A percentile compares a stretch with the other conserved stretches of the same genome.
Conservation (phyloP, 2,797 vertebrate genomes). For the Novumbra hubbsi region DNA sequence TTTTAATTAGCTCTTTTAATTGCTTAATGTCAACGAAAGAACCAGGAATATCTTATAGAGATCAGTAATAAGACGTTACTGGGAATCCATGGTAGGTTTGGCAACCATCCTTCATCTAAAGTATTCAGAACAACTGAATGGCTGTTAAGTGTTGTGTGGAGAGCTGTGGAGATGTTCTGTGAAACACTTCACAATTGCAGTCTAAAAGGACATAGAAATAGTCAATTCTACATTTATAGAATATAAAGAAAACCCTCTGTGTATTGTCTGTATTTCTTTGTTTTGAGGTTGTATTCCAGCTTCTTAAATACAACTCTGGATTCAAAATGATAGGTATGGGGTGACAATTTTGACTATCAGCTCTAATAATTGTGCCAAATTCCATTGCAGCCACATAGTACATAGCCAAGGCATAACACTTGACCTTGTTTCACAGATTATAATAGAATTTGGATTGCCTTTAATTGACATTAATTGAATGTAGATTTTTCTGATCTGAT, state of each 20-base stretch:
- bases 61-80: conserved; percentile 8
- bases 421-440: no score
- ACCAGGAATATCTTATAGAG: conserved; percentile 17
- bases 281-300: background rate
- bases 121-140: conserved; percentile 11
- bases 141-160: background rate
- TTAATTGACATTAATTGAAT: no score
- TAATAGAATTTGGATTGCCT: no score
- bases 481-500: no score
- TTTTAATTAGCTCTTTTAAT: conserved; percentile 43
- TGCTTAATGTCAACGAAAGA: conserved; percentile 36
- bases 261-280: no score
- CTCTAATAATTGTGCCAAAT: no score
- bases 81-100: conserved; percentile 1
- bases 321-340: no score
- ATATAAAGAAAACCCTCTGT: background rate
- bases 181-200: background rate
- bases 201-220: conserved; percentile 10
- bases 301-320: no score
- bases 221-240: background rate
- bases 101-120: conserved; percentile 9
- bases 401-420: no score
- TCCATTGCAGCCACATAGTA: no score
- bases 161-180: background rate
- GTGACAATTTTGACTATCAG: no score